phyloP scores from a whole-genome alignment of 2,797 vertebrate genomes.

The Aldrovandia affinis region DNA sequence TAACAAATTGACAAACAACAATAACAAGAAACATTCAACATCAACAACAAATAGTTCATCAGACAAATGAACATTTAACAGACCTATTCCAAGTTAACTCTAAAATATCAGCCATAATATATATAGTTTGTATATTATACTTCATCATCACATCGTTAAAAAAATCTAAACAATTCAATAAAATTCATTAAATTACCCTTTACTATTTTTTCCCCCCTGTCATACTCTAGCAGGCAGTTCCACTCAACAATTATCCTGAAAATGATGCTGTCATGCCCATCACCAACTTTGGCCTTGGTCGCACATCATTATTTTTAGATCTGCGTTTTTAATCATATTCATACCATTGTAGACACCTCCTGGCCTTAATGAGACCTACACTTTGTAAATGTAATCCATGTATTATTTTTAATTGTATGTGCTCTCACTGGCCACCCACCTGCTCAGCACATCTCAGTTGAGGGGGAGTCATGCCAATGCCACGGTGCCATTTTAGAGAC shows the following conservation, averaged over 20 bases:
- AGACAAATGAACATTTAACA: background rate
- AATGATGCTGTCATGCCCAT: background rate
- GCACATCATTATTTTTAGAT: background rate
- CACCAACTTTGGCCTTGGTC: conserved; percentile 6
- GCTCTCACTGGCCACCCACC: background rate
- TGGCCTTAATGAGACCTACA: background rate
- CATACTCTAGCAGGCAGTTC: background rate
- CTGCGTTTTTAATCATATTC: background rate
- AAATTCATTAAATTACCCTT: background rate
- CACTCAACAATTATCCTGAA: background rate
- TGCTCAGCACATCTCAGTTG: background rate
- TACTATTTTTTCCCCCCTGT: background rate
- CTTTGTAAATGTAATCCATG: background rate
- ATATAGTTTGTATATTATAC: background rate
- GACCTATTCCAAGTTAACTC: background rate
- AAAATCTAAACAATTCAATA: background rate
- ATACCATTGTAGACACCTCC: background rate
- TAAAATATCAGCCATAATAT: background rate
- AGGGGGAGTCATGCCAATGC: background rate
- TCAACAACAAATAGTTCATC: background rate
- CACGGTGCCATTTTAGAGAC: background rate
- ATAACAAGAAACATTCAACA: background rate
- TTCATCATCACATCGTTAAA: background rate
- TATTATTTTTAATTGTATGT: background rate
- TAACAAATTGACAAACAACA: background rate